phyloP scores from a whole-genome alignment of 2,888 invertebrate genomes.

The Serripes groenlandicus region DNA sequence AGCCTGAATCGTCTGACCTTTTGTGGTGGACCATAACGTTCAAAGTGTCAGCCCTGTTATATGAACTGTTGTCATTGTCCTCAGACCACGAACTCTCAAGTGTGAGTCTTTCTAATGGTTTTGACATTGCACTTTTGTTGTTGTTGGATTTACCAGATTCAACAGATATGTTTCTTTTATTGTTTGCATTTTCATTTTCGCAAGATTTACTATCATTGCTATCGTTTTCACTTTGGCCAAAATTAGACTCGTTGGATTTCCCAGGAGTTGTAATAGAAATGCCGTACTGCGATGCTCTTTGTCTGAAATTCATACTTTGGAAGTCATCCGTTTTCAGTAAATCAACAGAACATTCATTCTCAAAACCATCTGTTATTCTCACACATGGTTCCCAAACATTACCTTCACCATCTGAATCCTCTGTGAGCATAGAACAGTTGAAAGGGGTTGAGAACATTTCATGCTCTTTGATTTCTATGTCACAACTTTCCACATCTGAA shows the following conservation, averaged over 20 bases:
- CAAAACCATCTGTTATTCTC: not conserved
- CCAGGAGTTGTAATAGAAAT: slow-evolving; percentile 47
- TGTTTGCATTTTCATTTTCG: not conserved
- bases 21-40: not conserved
- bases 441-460: slow-evolving; percentile 4
- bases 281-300: slow-evolving; percentile 49
- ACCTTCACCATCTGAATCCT: not conserved
- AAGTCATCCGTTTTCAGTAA: too few species aligned
- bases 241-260: not conserved
- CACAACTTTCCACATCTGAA: slow-evolving; percentile 8
- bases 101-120: too few species aligned
- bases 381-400: not conserved
- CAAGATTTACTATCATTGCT: not conserved
- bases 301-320: slow-evolving; percentile 2
- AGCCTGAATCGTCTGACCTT: slow-evolving; percentile 29
- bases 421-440: not conserved
- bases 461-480: slow-evolving; percentile 20
- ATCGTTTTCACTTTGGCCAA: not conserved
- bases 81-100: not conserved
- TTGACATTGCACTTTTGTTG: too few species aligned
- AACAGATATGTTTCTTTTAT: not conserved
- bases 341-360: not conserved
- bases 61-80: not conserved
- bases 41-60: not conserved
- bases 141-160: not conserved